These are phyloP conservation scores for Lineus longissimus DNA, from an alignment of 1,140 invertebrate genomes.

Conservation along the genomic window DNA sequence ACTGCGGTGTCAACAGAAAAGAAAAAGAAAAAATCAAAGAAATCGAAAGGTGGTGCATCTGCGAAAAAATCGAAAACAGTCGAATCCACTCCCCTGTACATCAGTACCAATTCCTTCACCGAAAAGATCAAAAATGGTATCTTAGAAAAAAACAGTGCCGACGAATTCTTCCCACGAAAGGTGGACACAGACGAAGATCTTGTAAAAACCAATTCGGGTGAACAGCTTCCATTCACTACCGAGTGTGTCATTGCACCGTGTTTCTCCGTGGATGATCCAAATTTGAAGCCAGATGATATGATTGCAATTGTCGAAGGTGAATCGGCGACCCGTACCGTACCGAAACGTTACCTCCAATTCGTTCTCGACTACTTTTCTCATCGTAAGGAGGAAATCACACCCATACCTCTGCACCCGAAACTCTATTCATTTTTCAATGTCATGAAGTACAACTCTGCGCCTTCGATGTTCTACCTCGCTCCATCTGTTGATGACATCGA, in stretches of 20 bases:
- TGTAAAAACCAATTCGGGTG: background rate
- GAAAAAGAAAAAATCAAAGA: constrained; percentile 3
- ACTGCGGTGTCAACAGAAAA: background rate
- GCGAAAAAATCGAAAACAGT: background rate
- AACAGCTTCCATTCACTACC: background rate
- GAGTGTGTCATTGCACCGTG: constrained; percentile 4
- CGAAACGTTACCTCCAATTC: background rate
- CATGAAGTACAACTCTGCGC: background rate
- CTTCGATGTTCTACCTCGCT: background rate
- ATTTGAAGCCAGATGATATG: background rate
- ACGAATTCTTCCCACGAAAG: constrained; percentile 3
- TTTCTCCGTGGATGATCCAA: constrained; percentile 1
- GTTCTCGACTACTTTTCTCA: background rate
- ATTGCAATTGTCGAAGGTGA: background rate
- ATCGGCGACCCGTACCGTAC: background rate
- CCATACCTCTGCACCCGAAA: background rate
- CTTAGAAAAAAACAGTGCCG: background rate
- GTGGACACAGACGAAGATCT: background rate
- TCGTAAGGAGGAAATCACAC: constrained; percentile 3
- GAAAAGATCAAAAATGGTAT: constrained; percentile 5
- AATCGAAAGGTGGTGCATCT: background rate
- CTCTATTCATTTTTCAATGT: constrained; percentile 2
- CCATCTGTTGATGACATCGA: background rate
- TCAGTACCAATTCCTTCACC: constrained; percentile 7
- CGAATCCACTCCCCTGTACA: background rate